These are phyloP conservation scores for Blastomussa wellsi DNA, from an alignment of 92 coral and sea anemone species.

Conservation along the genomic window DNA sequence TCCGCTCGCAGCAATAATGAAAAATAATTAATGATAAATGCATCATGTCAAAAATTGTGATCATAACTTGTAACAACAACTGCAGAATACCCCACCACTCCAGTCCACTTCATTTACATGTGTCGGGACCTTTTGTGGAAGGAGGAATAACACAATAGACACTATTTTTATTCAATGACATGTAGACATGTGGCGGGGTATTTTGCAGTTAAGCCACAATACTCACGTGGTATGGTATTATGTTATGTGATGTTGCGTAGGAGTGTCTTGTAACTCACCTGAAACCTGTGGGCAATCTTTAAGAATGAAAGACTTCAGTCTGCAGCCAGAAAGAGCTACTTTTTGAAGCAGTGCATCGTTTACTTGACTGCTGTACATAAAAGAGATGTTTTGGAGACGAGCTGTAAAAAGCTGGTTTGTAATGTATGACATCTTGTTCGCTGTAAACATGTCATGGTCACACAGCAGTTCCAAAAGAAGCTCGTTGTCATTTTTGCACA, in stretches of 20 bases:
- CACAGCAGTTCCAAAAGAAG: slow-evolving; percentile 70
- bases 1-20: too few species aligned
- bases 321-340: slow-evolving; percentile 62
- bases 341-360: slow-evolving; percentile 59
- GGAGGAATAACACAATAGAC: too few species aligned
- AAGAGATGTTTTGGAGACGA: slow-evolving; percentile 59
- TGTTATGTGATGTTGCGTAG: not conserved
- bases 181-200: too few species aligned
- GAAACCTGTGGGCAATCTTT: slow-evolving; percentile 60
- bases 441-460: slow-evolving; percentile 81
- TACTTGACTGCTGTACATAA: slow-evolving; percentile 64
- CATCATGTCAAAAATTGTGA: too few species aligned
- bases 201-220: too few species aligned
- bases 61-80: too few species aligned
- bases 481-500: slow-evolving; percentile 74
- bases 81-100: too few species aligned
- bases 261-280: slow-evolving; percentile 40
- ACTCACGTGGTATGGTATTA: too few species aligned
- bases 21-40: too few species aligned
- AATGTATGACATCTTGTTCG: slow-evolving; percentile 50
- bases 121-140: too few species aligned
- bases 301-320: slow-evolving; percentile 53
- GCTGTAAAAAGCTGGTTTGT: slow-evolving; percentile 64
- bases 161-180: too few species aligned
- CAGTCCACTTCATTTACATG: too few species aligned